Evolutionary conservation across 92 coral and sea anemone species (phyloP), one percentile per base, ranked within the genome.

Genomic region (Montipora capitata): DNA sequence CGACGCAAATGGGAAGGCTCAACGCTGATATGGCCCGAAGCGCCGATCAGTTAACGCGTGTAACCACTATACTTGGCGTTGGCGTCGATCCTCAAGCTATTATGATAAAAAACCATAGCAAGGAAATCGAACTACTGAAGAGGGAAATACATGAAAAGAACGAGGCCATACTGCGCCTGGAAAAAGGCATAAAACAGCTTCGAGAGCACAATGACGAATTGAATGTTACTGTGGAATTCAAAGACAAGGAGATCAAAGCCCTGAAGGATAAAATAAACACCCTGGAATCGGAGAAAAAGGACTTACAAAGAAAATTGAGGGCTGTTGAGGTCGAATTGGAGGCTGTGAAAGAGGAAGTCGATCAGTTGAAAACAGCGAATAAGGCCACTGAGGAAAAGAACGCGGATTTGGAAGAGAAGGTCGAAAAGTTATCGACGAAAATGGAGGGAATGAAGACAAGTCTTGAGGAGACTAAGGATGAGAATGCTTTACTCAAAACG

Each of bases 271-370:
- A 87, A 40, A 76, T 91, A 78, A 68, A 80, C 20, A 85, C 73
- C 57, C 61, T 85, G 52, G 91, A 91, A 20, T 73, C 40, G n/a
- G 91, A 91, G 57, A 86, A 86, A 75, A 80, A 65, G 51, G 63
- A 54, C 2, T 71, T 90, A 35, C 82, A 90, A 54, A 87, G 52
- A 11, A 78, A 86, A 59, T 16, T 91, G 44, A 77, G 51, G 40
- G 20, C 70, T 10, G 84, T 91, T 11, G 62, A 84, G 45, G 79
- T 14, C 68, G 83, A 85, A 70, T 51, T 85, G 18, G 66, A 77
- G 40, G 85, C 75, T 52, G 62, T 85, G 79, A 87, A 59, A 57
- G 51, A 14, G 18, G 93, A 78, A 17, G 77, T 85, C 44, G 72
- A 16, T 4, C 76, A 40, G 3, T 18, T 90, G 44, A 70, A 68